phyloP scores from a whole-genome alignment of 2,113 vertebrate genomes.

The Pseudolaguvia tuberculata region DNA sequence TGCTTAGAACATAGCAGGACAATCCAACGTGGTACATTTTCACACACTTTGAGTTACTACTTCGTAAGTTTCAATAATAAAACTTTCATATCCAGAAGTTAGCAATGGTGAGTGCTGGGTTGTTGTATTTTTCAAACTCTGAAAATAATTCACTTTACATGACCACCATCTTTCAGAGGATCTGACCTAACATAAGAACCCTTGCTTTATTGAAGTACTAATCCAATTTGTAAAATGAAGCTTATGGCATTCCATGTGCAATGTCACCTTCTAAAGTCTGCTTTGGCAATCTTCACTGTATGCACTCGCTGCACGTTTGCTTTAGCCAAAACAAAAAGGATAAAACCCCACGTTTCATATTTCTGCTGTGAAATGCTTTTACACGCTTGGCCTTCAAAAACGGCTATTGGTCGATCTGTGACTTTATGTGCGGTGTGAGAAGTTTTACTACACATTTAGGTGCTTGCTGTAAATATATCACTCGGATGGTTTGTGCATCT shows the following conservation, averaged over 20 bases:
- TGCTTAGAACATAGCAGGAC: neutral
- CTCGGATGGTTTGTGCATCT: slow-evolving; percentile 5
- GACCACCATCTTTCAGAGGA: slow-evolving; percentile 46
- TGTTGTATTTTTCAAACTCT: too few species aligned
- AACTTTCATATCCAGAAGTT: neutral
- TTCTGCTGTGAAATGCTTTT: slow-evolving; percentile 31
- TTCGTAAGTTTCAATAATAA: neutral
- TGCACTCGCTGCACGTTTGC: neutral
- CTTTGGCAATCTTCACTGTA: slow-evolving; percentile 50
- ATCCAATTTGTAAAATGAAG: slow-evolving; percentile 73
- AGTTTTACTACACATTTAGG: slow-evolving; percentile 7
- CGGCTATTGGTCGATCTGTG: slow-evolving; percentile 22
- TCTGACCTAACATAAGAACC: slow-evolving; percentile 64
- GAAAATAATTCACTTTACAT: neutral
- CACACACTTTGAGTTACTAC: too few species aligned
- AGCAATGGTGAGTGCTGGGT: too few species aligned
- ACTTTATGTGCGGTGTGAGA: slow-evolving; percentile 7
- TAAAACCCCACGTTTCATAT: slow-evolving; percentile 32
- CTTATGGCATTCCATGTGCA: slow-evolving; percentile 66
- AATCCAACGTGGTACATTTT: too few species aligned
- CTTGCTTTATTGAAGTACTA: slow-evolving; percentile 63
- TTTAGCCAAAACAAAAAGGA: slow-evolving; percentile 29
- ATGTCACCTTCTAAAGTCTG: slow-evolving; percentile 69
- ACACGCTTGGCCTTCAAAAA: slow-evolving; percentile 26
- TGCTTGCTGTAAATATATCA: slow-evolving; percentile 1